Conservation (phyloP, 2,888 invertebrate species). For the Thymelicus sylvestris region DNA sequence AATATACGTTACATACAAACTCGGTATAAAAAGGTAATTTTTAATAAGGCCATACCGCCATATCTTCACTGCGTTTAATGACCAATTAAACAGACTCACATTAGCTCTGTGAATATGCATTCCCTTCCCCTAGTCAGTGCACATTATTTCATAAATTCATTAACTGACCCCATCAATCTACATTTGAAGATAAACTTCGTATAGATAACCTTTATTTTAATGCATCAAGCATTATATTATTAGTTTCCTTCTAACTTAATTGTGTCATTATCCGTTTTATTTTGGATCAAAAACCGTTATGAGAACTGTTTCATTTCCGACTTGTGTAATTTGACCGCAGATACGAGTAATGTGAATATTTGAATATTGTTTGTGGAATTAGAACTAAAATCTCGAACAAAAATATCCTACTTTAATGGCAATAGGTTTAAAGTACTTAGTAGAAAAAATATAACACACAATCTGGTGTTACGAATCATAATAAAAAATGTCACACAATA, state of each 20-base stretch:
- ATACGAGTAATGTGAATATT: neutral
- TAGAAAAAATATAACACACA: too few species aligned
- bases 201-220: constrained; percentile 28
- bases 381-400: neutral
- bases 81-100: constrained; percentile 12
- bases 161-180: constrained; percentile 51
- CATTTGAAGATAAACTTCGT: constrained; percentile 45
- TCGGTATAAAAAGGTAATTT: constrained; percentile 4
- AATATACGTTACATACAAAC: neutral
- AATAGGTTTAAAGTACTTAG: too few species aligned
- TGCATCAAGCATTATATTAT: too few species aligned
- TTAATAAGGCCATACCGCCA: neutral
- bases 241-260: constrained; percentile 22
- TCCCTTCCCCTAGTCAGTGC: constrained; percentile 45
- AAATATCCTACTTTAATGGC: too few species aligned
- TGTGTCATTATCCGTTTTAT: constrained; percentile 20
- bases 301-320: constrained; percentile 6
- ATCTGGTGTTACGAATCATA: too few species aligned
- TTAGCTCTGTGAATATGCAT: constrained; percentile 48
- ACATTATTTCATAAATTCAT: constrained; percentile 64
- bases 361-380: neutral
- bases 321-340: constrained; percentile 15
- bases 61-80: constrained; percentile 14
- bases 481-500: too few species aligned
- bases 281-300: constrained; percentile 20